Base-by-base conservation (phyloP, 2,797 vertebrate species). In the Diceros bicornis region DNA sequence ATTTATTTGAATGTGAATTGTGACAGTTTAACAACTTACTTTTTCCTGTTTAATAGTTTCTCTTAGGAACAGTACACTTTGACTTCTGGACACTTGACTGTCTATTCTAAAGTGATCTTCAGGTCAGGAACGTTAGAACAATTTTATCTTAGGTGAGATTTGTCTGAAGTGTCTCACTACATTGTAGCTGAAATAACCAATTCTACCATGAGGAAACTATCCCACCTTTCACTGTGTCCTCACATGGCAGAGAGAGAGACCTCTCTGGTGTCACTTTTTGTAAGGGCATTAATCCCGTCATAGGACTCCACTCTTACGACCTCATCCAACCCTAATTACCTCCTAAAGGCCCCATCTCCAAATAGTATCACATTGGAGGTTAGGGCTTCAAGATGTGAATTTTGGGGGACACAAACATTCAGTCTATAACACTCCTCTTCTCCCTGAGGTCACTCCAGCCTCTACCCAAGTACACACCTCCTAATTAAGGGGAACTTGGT, bases 51-150 rank as follows among this genome's bases (percentile, higher is more conserved):
- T 92, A 57, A 55, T 47, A 4, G 4, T 83, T 89, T 95, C 18
- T 74, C 29, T 89, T 59, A 84, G 37, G 52, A 94, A 88, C 4
- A 52, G 41, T 61, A 79, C 18, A 47, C 9, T 68, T 74, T 72
- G 52, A 68, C 20, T 78, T 77, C 50, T 75, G 59, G 37, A 92
- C 18, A 37, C 32, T 61, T 69, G 61, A 62, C 18, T 89, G 4
- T 72, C 50, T 96, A 20, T 91, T 96, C 41, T 91, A 55, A 47
- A 57, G 41, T 52, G 37, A 77, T 94, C 61, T 96, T 93, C 52
- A 84, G 75, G 8, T 25, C 75, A 81, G 57, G 7, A 94, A 29
- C 18, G 29, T 61, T 61, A 81, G 17, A 72, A 94, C 32, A 41
- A 27, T 89, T 66, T 62, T 50, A 96, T 75, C 66, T 86, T 55